Conservation (phyloP, 2,113 vertebrate species). For the Acinonyx jubatus region DNA sequence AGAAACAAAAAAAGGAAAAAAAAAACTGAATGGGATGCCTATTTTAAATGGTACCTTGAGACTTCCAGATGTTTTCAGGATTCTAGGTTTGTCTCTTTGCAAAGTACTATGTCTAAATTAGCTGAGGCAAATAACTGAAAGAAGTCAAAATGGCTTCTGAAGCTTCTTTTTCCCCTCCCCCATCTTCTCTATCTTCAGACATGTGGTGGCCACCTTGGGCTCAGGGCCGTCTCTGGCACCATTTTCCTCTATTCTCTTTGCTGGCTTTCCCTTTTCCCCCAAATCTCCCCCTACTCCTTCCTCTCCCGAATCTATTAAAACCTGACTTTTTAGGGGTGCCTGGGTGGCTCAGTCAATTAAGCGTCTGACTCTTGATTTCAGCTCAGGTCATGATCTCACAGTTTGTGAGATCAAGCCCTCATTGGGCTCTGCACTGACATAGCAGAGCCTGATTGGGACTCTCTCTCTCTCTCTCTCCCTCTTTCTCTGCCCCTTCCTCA, state of each 20-base stretch:
- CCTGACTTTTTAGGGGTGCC: background rate
- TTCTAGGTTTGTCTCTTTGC: background rate
- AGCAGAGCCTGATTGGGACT: too few relatives aligned
- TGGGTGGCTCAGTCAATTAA: too few relatives aligned
- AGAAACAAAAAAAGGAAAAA: background rate
- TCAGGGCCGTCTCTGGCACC: background rate
- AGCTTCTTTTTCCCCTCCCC: background rate
- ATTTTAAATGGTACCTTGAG: background rate
- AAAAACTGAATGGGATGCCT: background rate
- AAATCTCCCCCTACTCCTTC: background rate
- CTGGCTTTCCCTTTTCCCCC: background rate
- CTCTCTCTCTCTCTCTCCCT: too few relatives aligned
- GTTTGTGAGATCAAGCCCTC: too few relatives aligned
- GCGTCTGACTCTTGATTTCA: too few relatives aligned
- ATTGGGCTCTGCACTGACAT: too few relatives aligned
- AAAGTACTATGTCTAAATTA: background rate
- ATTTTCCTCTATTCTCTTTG: background rate
- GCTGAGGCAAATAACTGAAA: background rate
- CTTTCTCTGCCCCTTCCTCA: too few relatives aligned
- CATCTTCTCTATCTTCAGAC: background rate
- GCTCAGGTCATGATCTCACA: too few relatives aligned
- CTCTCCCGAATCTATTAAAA: background rate
- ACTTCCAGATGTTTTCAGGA: background rate
- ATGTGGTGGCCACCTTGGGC: background rate
- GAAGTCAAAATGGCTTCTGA: background rate